Base-by-base conservation (phyloP, 2,113 vertebrate genomes). In the Spermophilus dauricus region DNA sequence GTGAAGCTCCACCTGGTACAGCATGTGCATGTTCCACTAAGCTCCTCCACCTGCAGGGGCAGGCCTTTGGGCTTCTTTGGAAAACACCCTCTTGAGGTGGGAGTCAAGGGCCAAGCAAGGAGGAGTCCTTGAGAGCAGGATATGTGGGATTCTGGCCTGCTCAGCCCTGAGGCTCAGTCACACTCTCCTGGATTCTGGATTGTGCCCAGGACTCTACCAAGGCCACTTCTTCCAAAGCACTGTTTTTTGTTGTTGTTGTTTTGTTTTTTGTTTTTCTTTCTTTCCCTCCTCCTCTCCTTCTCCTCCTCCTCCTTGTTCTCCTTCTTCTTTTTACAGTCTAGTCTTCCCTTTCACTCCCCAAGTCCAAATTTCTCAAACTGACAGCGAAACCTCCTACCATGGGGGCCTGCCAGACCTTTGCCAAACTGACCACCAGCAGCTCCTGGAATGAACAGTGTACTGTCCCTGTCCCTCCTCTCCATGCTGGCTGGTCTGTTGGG, bases 401-500 rank as follows among this genome's bases (percentile, higher is more conserved):
- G 45, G 77, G 78, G 92, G 22, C 39, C 75, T 63, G 30, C 30
- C 32, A 56, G 69, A 73, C 58, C 85, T 72, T 26, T 75, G 75
- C 70, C 91, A 89, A 48, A 48, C 7, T 0, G 0, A 24, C 73
- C 61, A 85, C 69, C 84, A 72, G n/a, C 11, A 32, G 34, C 61
- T 56, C 65, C 63, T 9, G 0, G 69, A 77, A 70, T 8, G 32
- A 26, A 56, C n/a, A 76, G 3, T 30, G 1, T 1, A 11, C 30
- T 7, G 0, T 5, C 7, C 92, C 16, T 1, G 4, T 26, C 61
- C 61, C n/a, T n/a, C 17, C 24, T 3, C 28, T 24, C 11, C 0
- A 0, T 11, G 58, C 58, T 26, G 48, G 58, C 48, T 7, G 0
- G 30, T 7, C 18, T n/a, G 48, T 39, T 17, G 18, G 67, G 56